These are phyloP conservation scores for Aurelia aurita complex sp. Pacific DNA, from an alignment of 30 jellyfish, hydroid and myxozoan species.

Conservation along the genomic window DNA sequence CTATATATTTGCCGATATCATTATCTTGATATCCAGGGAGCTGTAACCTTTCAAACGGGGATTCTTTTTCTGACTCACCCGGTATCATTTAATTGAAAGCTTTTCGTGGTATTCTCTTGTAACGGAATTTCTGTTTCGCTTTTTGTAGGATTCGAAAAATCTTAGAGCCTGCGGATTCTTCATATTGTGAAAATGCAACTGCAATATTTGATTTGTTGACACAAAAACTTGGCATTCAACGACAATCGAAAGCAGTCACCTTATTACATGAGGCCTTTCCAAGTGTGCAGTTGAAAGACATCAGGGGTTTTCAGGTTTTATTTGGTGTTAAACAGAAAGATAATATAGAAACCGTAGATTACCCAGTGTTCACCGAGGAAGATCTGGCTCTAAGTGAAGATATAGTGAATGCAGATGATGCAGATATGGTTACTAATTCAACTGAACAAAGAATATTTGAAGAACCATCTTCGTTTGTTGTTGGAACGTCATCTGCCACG, in stretches of 20 bases:
- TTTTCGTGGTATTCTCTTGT: too few relatives aligned
- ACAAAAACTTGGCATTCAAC: conserved; percentile 52
- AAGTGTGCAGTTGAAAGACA: conserved; percentile 36
- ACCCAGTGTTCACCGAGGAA: conserved; percentile 56
- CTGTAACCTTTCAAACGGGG: too few relatives aligned
- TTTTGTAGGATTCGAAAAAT: conserved; percentile 35
- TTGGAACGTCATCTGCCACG: conserved; percentile 1
- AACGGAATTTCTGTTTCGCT: neutral
- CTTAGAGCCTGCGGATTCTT: conserved; percentile 38
- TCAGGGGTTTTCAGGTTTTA: conserved; percentile 44
- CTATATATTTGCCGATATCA: too few relatives aligned
- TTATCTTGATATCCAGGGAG: too few relatives aligned
- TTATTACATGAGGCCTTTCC: conserved; percentile 63
- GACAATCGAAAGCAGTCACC: conserved; percentile 23
- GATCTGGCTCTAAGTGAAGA: conserved; percentile 32
- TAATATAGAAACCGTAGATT: conserved; percentile 9
- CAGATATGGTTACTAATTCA: neutral
- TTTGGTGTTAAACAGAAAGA: conserved; percentile 49
- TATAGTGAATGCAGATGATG: conserved; percentile 22
- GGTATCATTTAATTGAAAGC: too few relatives aligned
- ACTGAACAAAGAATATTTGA: neutral
- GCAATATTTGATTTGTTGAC: conserved; percentile 29
- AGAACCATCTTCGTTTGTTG: conserved; percentile 13
- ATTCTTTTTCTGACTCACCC: too few relatives aligned
- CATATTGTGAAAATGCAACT: conserved; percentile 57